phyloP scores from a whole-genome alignment of 2,113 vertebrate genomes.

The Cepphus grylle region DNA sequence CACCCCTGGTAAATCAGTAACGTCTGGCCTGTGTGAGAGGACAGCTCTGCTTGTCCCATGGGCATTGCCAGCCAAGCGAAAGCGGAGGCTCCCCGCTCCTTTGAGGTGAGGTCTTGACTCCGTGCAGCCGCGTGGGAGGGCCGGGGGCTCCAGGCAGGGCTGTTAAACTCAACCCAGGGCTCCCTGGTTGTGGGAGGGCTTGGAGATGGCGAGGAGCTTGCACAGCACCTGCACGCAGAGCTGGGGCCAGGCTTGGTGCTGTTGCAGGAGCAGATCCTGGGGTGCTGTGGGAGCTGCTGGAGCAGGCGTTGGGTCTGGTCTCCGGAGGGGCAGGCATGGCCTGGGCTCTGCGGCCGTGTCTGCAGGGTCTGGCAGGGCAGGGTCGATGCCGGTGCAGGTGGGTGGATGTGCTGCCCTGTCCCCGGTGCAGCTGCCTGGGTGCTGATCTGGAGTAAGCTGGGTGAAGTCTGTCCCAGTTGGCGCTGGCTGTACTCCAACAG shows the following conservation, averaged over 20 bases:
- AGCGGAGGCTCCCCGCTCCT: not conserved
- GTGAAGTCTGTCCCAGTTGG: not conserved
- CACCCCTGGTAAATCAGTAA: not conserved
- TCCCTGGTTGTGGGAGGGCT: not conserved
- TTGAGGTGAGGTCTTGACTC: not conserved
- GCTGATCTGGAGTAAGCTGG: not conserved
- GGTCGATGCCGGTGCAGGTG: not conserved
- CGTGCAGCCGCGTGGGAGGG: not conserved
- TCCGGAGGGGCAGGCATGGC: not conserved
- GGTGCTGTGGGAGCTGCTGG: not conserved
- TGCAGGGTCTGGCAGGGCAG: not conserved
- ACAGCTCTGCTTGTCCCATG: not conserved
- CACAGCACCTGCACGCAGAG: not conserved
- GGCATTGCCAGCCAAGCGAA: not conserved
- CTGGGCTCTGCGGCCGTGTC: fast-evolving
- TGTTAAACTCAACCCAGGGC: not conserved
- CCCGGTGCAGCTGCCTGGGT: not conserved
- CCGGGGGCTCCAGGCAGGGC: not conserved
- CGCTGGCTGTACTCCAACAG: not conserved
- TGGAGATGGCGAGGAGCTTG: fast-evolving
- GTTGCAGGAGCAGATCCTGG: not conserved
- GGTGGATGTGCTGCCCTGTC: not conserved
- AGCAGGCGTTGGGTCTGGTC: fast-evolving
- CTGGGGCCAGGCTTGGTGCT: fast-evolving
- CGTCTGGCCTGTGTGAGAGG: not conserved